These are phyloP conservation scores for Monopterus albus DNA, from an alignment of 2,113 vertebrate species.

Conservation along the genomic window DNA sequence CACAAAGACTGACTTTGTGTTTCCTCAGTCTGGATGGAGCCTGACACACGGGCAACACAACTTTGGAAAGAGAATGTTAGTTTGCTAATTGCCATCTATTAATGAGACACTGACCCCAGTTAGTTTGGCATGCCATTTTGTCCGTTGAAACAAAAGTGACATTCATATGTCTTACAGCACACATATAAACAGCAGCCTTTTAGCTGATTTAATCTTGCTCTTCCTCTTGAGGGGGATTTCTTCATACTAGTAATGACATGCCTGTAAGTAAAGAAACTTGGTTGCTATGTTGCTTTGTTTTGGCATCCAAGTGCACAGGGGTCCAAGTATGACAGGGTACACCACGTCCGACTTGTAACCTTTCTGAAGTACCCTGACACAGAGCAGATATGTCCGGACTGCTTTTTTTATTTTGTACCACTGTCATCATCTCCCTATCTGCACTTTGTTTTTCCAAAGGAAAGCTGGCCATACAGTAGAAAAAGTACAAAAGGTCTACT, in stretches of 20 bases:
- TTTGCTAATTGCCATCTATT: conserved; percentile 51
- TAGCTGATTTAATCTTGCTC: neutral
- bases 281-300: conserved; percentile 84
- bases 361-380: conserved; percentile 64
- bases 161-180: conserved; percentile 16
- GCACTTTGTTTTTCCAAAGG: conserved; percentile 49
- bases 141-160: conserved; percentile 38
- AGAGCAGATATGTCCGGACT: conserved; percentile 42
- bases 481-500: conserved; percentile 1
- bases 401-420: conserved; percentile 27
- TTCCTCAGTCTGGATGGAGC: conserved; percentile 60
- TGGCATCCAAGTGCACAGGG: conserved; percentile 59
- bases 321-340: conserved; percentile 51
- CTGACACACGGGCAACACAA: conserved; percentile 55
- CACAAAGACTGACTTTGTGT: conserved; percentile 68
- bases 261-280: conserved; percentile 43
- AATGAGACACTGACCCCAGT: conserved; percentile 59
- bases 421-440: conserved; percentile 59
- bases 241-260: conserved; percentile 52
- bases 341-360: conserved; percentile 58
- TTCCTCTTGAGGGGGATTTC: conserved; percentile 29
- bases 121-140: conserved; percentile 33
- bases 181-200: conserved; percentile 13
- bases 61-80: conserved; percentile 25
- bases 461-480: conserved; percentile 18